Evolutionary conservation across 1,140 invertebrate species (phyloP), one percentile per base, ranked within the genome.

Genomic region (Solen grandis): DNA sequence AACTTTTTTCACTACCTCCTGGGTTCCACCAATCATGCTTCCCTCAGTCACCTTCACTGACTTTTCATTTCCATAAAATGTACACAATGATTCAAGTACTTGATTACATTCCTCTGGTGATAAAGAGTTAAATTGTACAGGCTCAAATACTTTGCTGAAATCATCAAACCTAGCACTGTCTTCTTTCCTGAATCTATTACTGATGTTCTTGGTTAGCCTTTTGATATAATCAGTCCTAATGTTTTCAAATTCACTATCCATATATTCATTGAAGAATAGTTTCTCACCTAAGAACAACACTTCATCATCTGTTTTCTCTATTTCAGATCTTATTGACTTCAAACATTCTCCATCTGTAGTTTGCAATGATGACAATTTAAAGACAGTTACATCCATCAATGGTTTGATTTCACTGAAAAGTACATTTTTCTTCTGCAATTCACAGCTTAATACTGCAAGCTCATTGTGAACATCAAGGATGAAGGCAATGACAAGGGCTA

Each of bases 341-440:
- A 69, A 69, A 52, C 41, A 69, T 29, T 69, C 29, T 50, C 66
- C 66, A 69, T 69, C 36, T 50, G 31, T 29, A 19, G 4, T 50
- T 29, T 69, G 29, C 66, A 52, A n/a, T 1, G 27, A 5, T 19
- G 36, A 50, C 41, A 69, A 19, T 50, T 69, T 69, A 31, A 14
- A 41, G 10, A 46, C 1, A 50, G 41, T 52, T 3, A 22, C 66
- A 50, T 69, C 66, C 22, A 46, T 69, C 41, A 69, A 10, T 69
- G 66, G 65, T 19, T 31, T 27, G 1, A 52, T 5, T 3, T 50
- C 13, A 5, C 69, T 72, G 36, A 72, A 72, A n/a, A 72, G 50
- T 13, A 55, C 16, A 57, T 54, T 57, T 0, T 57, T 72, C 52
- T 35, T 72, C 52, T 72, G 25, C 19, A 72, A 57, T 19, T 54